Evolutionary conservation across 2,113 vertebrate genomes (phyloP), one percentile per base, ranked within the genome.

Genomic region (Gymnorhina tibicen): DNA sequence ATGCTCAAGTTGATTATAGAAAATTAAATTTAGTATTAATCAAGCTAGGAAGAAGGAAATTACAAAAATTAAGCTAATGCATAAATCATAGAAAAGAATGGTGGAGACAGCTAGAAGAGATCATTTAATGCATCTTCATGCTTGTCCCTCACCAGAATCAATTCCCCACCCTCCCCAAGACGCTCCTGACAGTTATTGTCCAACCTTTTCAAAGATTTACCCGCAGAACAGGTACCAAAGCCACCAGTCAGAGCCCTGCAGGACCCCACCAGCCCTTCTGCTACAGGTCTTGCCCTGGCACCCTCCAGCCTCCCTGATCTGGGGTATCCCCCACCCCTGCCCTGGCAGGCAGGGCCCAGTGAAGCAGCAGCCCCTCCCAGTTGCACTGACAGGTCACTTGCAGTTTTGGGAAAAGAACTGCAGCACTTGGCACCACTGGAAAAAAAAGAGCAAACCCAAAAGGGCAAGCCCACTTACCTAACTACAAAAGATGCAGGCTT

Each of bases 21-120:
- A 97, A 97, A 97, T 97, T 96, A 95, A 95, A 95, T 95, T 87
- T 94, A 87, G 64, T 80, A 88, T 95, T 96, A 97, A 97, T 95
- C 96, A 97, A 89, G 69, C 83, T 63, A 75, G 79, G 80, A 87
- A 95, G 67, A 68, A 93, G 80, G 77, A 95, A 97, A 92, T 96
- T 76, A 83, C 37, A 91, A 89, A 95, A 94, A 89, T 59, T 87
- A 92, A 78, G 67, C 70, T 94, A 95, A 91, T 76, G 73, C 83
- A 91, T 94, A 94, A 95, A 91, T 89, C 74, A 96, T 85, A 62
- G 42, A 64, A 92, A 95, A 92, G 76, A 95, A 91, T 37, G 14
- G 58, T 72, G 64, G 80, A 73, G 37, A 44, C 3, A 3, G 64
- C 52, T 77, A 70, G 30, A 73, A n/a, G 30, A 75, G 59, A 89